Evolutionary conservation across 2,113 vertebrate genomes (phyloP), one percentile per base, ranked within the genome.

Genomic region (Bufo bufo): DNA sequence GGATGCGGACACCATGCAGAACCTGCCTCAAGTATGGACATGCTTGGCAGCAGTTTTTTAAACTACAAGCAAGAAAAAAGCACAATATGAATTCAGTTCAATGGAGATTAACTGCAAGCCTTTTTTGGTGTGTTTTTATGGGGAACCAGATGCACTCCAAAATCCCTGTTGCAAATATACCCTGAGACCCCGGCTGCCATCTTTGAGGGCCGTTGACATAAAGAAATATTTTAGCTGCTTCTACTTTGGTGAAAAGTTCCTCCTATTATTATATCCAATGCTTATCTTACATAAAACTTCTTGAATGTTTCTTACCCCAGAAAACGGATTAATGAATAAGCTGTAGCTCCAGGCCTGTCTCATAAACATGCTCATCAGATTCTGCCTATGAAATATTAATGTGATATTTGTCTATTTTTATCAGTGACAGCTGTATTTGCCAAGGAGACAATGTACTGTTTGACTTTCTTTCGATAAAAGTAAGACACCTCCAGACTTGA

Each of bases 241-340:
- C 47, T 77, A 77, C 17, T 77, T 6, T n/a, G 8, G 49, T 10
- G 12, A 20, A n/a, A n/a, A 69, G 61, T 43, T 80, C 54, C 81
- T 83, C 9, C 11, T 69, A 5, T 47, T 52, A 66, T 1, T 16
- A 50, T 14, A 83, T 33, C 19, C 20, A 66, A 13, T 6, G 19
- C 81, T 83, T 83, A 83, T 83, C 81, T 83, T 69, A 65, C 19
- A 23, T 6, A 49, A 83, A 83, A 65, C 81, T 83, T 83, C 81
- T 69, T 47, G 45, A 83, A 52, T 69, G 81, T 83, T 83, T 8
- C 65, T 50, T 83, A 83, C 81, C 66, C 47, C 81, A 47, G 69
- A 11, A 83, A 83, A 83, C 17, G 81, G 61, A 83, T 83, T 66
- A 83, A 69, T 83, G 61, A 83, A 83, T 83, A 83, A 83, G 45